These are phyloP conservation scores for Acanthosepion pharaonis DNA, from an alignment of 2,888 invertebrate genomes.

Conservation along the genomic window DNA sequence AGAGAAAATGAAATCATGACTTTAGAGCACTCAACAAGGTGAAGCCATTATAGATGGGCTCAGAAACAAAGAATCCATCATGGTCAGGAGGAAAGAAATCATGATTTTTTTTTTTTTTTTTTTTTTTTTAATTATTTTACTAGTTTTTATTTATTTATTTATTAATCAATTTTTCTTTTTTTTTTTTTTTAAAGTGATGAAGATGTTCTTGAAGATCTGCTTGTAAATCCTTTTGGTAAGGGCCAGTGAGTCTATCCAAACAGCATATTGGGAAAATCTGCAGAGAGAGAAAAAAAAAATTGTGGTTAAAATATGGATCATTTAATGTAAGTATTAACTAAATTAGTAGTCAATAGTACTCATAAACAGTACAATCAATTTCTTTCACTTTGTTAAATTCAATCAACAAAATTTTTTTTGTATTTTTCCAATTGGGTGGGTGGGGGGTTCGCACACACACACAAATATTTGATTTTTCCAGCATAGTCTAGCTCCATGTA, in stretches of 20 bases:
- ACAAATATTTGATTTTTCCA: too few species aligned
- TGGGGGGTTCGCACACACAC: too few species aligned
- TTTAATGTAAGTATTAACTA: neutral
- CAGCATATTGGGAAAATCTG: neutral
- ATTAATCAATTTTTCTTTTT: too few species aligned
- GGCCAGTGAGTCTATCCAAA: neutral
- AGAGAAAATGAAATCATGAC: neutral
- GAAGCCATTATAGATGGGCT: neutral
- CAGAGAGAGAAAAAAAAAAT: neutral
- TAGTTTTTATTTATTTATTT: neutral
- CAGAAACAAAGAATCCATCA: neutral
- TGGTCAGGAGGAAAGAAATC: neutral
- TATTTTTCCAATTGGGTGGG: too few species aligned
- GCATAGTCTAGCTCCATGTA: too few species aligned
- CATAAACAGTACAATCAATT: neutral
- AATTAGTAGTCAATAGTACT: neutral
- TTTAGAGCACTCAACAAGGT: neutral
- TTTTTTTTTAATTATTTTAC: neutral
- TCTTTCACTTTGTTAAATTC: too few species aligned
- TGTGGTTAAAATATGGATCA: neutral
- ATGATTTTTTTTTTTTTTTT: neutral
- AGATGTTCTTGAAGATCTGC: neutral
- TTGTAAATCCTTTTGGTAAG: neutral
- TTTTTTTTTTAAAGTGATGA: neutral
- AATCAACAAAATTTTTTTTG: too few species aligned